Evolutionary conservation across 2,888 invertebrate genomes (phyloP).

Genomic region (Gastrophysa polygoni): DNA sequence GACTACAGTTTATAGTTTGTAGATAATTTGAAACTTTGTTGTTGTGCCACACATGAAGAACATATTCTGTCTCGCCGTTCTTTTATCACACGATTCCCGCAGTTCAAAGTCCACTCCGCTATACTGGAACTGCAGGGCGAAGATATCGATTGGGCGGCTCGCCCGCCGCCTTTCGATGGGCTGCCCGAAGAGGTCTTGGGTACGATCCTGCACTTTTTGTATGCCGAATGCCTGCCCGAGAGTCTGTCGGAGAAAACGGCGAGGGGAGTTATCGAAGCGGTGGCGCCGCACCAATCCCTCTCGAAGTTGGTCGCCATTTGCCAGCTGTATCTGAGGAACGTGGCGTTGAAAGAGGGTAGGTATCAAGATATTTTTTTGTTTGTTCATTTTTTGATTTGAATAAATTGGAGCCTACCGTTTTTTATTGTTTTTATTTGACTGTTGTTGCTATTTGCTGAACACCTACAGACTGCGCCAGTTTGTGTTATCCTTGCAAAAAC

Average conservation of each 20-base stretch:
- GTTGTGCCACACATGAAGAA: too few species aligned
- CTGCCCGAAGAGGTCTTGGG: conserved; percentile 67
- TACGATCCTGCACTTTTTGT: conserved; percentile 68
- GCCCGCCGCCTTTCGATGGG: conserved; percentile 63
- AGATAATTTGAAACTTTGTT: too few species aligned
- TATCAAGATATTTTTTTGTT: too few species aligned
- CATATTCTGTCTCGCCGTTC: too few species aligned
- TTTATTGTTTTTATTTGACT: too few species aligned
- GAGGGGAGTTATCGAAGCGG: conserved; percentile 61
- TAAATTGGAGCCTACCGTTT: too few species aligned
- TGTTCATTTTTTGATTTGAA: too few species aligned
- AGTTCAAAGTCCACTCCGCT: conserved; percentile 64
- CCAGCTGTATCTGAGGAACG: conserved; percentile 66
- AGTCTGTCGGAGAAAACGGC: conserved; percentile 66
- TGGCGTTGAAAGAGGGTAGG: conserved; percentile 69
- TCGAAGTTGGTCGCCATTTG: conserved; percentile 64
- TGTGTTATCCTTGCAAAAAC: too few species aligned
- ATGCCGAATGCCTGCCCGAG: conserved; percentile 68
- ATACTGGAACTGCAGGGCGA: conserved; percentile 64
- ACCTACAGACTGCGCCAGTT: too few species aligned
- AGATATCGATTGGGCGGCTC: conserved; percentile 63
- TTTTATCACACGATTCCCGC: conserved; percentile 28
- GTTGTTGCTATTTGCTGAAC: too few species aligned
- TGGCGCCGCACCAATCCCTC: conserved; percentile 64
- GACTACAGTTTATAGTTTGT: too few species aligned